phyloP scores from a whole-genome alignment of 2,888 invertebrate genomes.

The Liopterus haemorrhoidalis region DNA sequence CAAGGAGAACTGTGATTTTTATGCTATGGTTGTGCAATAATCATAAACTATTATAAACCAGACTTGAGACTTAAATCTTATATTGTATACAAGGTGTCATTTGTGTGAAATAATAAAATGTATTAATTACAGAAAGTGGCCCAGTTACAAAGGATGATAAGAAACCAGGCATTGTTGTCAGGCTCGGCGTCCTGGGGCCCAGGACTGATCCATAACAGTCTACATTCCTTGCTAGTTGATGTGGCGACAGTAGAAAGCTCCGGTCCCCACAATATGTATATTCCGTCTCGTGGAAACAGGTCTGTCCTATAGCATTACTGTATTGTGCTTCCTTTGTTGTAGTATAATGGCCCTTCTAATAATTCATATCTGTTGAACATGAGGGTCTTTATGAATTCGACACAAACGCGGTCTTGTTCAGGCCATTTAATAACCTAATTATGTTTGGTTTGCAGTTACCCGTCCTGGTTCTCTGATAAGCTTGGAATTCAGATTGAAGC shows the following conservation, averaged over 20 bases:
- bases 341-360: background rate
- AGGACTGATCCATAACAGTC: conserved; percentile 38
- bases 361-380: background rate
- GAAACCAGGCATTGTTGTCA: conserved; percentile 44
- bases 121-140: conserved; percentile 41
- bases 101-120: too few relatives aligned
- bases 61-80: too few relatives aligned
- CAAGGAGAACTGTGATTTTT: too few relatives aligned
- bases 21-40: too few relatives aligned
- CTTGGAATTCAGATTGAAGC: conserved; percentile 41
- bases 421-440: background rate
- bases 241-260: conserved; percentile 38
- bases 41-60: too few relatives aligned
- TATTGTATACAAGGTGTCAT: too few relatives aligned
- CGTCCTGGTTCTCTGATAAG: conserved; percentile 45
- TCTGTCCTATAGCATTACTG: conserved; percentile 28
- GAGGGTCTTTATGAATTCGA: background rate
- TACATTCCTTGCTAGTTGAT: conserved; percentile 42
- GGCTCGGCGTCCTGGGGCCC: conserved; percentile 37
- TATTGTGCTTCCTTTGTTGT: background rate
- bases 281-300: conserved; percentile 39
- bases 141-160: conserved; percentile 42
- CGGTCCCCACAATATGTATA: conserved; percentile 38
- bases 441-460: conserved; percentile 40
- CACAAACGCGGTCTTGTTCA: background rate